These are phyloP conservation scores for Azorinus chamasolen DNA, from an alignment of 2,888 invertebrate species.

Conservation along the genomic window DNA sequence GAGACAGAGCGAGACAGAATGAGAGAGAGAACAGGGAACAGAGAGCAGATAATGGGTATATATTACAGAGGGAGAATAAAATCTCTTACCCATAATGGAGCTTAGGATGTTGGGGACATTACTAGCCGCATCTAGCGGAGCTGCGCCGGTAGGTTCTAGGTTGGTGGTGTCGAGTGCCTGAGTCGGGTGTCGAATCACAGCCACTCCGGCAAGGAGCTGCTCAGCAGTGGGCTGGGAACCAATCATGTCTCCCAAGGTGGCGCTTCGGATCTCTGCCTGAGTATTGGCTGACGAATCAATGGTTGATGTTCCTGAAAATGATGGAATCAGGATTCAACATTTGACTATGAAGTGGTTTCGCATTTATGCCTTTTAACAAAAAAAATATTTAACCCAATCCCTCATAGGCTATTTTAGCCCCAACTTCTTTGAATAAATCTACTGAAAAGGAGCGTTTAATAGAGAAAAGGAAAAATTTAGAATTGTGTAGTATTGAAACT, in stretches of 20 bases:
- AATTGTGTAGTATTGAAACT: no score
- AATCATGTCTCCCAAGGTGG: conserved; percentile 33
- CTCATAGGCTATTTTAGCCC: no score
- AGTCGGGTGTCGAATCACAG: conserved; percentile 35
- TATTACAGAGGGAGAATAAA: no score
- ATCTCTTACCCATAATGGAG: conserved; percentile 38
- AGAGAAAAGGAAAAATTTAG: no score
- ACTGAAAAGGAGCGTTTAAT: no score
- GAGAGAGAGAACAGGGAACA: no score
- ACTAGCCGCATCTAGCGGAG: conserved; percentile 27
- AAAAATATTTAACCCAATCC: no score
- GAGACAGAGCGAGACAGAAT: no score
- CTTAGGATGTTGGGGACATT: conserved; percentile 35
- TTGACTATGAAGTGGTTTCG: no score
- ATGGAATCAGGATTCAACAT: neutral
- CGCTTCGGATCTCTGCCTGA: conserved; percentile 42
- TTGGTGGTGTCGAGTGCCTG: conserved; percentile 44
- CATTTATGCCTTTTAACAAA: no score
- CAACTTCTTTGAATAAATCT: no score
- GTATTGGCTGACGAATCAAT: conserved; percentile 32
- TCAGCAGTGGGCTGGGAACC: conserved; percentile 58
- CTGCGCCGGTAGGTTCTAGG: conserved; percentile 37
- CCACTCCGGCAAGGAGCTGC: conserved; percentile 53
- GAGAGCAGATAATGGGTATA: no score
- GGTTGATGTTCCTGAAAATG: conserved; percentile 41